Percentiles rank a stretch among this genome's conserved stretches.
These are phyloP conservation scores for Herminia tarsipennalis DNA, from an alignment of 2,888 invertebrate species.

Conservation along the genomic window DNA sequence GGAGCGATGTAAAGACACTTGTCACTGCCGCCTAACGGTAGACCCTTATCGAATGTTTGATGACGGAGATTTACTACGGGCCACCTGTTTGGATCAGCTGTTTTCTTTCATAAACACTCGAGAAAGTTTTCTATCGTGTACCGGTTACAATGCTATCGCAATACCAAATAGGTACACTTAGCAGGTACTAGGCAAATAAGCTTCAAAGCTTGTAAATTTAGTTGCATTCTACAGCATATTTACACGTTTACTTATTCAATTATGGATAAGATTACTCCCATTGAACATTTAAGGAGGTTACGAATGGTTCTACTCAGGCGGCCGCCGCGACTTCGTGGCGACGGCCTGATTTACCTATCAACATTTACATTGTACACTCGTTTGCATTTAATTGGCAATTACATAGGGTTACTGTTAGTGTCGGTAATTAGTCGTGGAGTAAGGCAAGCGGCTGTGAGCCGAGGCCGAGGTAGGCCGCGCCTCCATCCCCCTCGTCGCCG, in stretches of 20 bases:
- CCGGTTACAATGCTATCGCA: constrained; percentile 33
- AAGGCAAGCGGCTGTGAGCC: constrained; percentile 41
- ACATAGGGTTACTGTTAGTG: constrained; percentile 56
- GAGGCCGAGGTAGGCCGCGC: constrained; percentile 25
- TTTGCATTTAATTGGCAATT: constrained; percentile 49
- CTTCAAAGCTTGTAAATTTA: constrained; percentile 30
- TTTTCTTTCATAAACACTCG: constrained; percentile 58
- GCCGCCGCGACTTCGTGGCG: too few species aligned
- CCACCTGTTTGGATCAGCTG: constrained; percentile 58
- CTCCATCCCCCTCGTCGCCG: constrained; percentile 25
- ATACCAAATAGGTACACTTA: constrained; percentile 11
- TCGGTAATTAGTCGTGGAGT: constrained; percentile 60
- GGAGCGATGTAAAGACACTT: constrained; percentile 33
- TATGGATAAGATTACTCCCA: constrained; percentile 37
- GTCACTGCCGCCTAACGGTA: constrained; percentile 61
- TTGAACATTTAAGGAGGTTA: constrained; percentile 31
- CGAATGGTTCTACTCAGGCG: neutral
- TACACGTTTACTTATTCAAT: constrained; percentile 42
- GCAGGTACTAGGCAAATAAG: constrained; percentile 36
- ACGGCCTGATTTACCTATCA: constrained; percentile 12
- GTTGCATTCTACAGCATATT: constrained; percentile 45
- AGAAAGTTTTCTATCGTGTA: constrained; percentile 56
- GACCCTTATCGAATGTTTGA: constrained; percentile 61
- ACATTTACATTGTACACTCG: constrained; percentile 28
- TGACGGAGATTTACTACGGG: constrained; percentile 59